Conservation (phyloP, 2,113 vertebrate genomes). For the Bubo bubo region DNA sequence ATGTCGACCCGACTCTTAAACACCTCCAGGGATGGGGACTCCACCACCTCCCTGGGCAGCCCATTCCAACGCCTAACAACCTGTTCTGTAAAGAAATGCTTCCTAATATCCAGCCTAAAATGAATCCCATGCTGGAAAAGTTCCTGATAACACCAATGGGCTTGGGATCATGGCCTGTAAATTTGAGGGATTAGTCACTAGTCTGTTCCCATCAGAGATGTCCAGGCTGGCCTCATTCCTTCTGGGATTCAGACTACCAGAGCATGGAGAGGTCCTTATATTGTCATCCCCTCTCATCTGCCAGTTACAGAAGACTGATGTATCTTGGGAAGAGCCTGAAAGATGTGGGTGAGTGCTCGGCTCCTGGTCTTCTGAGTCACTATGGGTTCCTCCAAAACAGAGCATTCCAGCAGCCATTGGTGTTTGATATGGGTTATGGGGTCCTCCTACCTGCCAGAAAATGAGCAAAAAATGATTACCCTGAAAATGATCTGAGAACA, state of each 20-base stretch:
- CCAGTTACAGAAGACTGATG: neutral
- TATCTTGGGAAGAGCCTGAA: neutral
- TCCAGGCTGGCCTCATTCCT: neutral
- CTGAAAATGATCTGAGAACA: neutral
- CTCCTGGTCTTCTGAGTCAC: neutral
- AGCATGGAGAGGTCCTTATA: neutral
- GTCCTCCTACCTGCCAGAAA: neutral
- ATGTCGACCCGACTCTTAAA: too few species aligned
- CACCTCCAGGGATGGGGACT: too few species aligned
- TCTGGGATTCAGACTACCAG: neutral
- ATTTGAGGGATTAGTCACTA: neutral
- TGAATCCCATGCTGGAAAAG: neutral
- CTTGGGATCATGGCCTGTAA: neutral
- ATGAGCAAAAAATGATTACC: neutral
- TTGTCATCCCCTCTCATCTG: neutral
- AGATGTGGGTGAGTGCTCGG: neutral
- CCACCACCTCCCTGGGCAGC: too few species aligned
- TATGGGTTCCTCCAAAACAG: neutral
- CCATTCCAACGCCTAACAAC: too few species aligned
- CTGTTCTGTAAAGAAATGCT: too few species aligned
- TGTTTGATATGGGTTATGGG: neutral
- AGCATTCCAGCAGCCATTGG: neutral
- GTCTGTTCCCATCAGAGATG: neutral
- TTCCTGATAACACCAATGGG: fast-evolving
- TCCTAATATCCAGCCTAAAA: neutral